A percentile compares a stretch with the other conserved stretches of the same genome.
phyloP scores from a whole-genome alignment of 2,113 vertebrate genomes.

The Sterna hirundo region DNA sequence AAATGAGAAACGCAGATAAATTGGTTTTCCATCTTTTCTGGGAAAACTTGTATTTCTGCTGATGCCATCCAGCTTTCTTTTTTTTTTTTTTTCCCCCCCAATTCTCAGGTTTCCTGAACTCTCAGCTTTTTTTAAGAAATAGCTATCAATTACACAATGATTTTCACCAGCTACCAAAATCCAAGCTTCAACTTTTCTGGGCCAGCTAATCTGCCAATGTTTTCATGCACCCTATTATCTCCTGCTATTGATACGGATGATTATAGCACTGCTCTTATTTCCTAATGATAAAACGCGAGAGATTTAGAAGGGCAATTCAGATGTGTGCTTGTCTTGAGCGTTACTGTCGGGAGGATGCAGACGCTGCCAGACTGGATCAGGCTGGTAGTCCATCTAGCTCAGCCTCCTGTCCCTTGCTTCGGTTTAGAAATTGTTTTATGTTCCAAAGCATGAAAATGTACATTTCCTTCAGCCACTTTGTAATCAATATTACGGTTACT shows the following conservation, averaged over 20 bases:
- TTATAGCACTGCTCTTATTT: neutral
- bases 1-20: neutral
- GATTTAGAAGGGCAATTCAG: neutral
- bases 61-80: neutral
- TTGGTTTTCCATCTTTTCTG: neutral
- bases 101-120: neutral
- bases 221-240: neutral
- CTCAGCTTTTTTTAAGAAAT: neutral
- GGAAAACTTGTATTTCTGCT: neutral
- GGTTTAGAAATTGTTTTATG: neutral
- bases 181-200: neutral
- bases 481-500: neutral
- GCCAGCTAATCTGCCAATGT: neutral
- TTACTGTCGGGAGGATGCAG: neutral
- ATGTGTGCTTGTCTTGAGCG: neutral
- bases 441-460: neutral
- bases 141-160: neutral
- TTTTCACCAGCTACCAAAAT: neutral
- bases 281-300: neutral
- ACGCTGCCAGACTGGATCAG: neutral
- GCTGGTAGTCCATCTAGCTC: neutral
- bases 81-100: neutral
- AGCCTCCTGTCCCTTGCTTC: neutral
- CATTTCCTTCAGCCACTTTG: neutral
- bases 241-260: neutral